Base-by-base conservation (phyloP, 2,797 vertebrate genomes). In the Sphenopsis melanotis region DNA sequence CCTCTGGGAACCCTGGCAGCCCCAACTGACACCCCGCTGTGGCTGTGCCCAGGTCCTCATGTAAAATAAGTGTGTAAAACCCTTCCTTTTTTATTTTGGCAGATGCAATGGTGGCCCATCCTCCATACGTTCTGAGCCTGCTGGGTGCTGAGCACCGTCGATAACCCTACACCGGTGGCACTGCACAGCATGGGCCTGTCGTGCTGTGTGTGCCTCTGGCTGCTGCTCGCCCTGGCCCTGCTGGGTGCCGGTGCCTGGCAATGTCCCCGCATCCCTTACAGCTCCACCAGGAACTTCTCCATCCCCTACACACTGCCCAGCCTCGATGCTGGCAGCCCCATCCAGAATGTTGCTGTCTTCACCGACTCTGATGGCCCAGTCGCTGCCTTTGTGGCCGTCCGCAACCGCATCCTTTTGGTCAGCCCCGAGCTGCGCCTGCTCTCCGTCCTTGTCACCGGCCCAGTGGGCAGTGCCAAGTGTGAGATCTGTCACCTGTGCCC, bases 321-420 rank as follows among this genome's bases (percentile, higher is more conserved):
- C 95, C 99, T 99, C 47, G 97, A 98, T 1, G 97, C 98, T 0
- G 64, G 80, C 11, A 96, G 97, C 55, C 96, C 97, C 2, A 98
- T 99, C 68, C 99, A 99, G 96, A 99, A 99, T 23, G 89, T 99
- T 7, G 98, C 98, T 2, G 94, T 98, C 95, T 98, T 99, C 39
- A 27, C 97, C 0, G 95, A 97, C 77, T 83, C 96, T 32, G 1
- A 27, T 0, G 30, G 50, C 93, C 34, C 97, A 7, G 92, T 94
- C 26, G 97, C 98, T 7, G 81, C 99, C 41, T 99, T 99, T 5
- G 97, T 99, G 74, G 98, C 98, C 5, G 80, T 98, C 60, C 98
- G 98, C 94, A 99, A 99, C 89, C 98, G 97, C 64, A 98, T 99
- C 8, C 97, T 99, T 36, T 91, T 98, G 36, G 96, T 98, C 81